A percentile compares a stretch with the other conserved stretches of the same genome.
Conservation (phyloP, 2,113 vertebrate species). For the Megaceryle torquata region DNA sequence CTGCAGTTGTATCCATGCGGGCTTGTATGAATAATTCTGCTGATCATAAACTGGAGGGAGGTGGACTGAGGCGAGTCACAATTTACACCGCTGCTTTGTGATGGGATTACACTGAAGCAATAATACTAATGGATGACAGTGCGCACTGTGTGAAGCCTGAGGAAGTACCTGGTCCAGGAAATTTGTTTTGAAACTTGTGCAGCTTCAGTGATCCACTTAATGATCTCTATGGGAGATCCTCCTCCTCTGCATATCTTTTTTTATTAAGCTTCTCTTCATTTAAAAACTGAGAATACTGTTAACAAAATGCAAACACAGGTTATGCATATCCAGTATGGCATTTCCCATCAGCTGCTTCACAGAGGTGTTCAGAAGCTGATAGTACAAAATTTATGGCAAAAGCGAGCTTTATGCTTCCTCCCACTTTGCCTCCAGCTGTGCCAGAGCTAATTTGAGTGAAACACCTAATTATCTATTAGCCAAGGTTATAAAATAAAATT, state of each 20-base stretch:
- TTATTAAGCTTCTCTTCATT: not conserved
- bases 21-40: not conserved
- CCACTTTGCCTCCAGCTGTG: constrained; percentile 39
- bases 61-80: not conserved
- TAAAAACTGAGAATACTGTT: not conserved
- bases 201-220: not conserved
- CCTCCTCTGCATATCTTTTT: not conserved
- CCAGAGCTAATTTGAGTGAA: constrained; percentile 54
- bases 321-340: not conserved
- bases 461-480: constrained; percentile 62
- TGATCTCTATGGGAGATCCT: not conserved
- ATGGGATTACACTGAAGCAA: not conserved
- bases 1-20: too few species aligned
- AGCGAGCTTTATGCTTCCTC: constrained; percentile 20
- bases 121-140: not conserved
- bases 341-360: constrained; percentile 20
- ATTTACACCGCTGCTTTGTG: accelerated
- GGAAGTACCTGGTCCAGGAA: not conserved
- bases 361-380: constrained; percentile 20
- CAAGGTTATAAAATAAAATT: constrained; percentile 53
- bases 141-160: not conserved
- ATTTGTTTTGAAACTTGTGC: not conserved
- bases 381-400: constrained; percentile 33
- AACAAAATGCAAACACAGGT: not conserved
- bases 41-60: not conserved